These are phyloP conservation scores for Phycodurus eques DNA, from an alignment of 2,113 vertebrate genomes.

Conservation along the genomic window DNA sequence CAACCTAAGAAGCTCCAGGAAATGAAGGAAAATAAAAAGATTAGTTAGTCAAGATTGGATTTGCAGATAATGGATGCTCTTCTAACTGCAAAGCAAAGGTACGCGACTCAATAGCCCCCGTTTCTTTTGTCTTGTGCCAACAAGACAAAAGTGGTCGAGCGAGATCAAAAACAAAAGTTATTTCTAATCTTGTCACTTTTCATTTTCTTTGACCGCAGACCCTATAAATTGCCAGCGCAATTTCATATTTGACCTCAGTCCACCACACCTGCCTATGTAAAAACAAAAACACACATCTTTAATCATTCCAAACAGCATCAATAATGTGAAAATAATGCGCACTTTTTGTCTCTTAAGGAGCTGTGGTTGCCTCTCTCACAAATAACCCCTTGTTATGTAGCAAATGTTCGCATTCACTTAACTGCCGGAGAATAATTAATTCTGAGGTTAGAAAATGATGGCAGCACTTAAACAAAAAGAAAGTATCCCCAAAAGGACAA, in stretches of 20 bases:
- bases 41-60: not conserved
- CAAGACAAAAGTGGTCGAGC: too few relatives aligned
- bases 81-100: not conserved
- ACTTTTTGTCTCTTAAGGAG: not conserved
- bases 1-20: not conserved
- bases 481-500: not conserved
- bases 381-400: not conserved
- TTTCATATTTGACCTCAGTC: not conserved
- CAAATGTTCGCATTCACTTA: not conserved
- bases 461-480: not conserved
- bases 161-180: too few relatives aligned
- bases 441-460: not conserved
- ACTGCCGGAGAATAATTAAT: not conserved
- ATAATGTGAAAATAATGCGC: not conserved
- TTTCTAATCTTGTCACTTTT: too few relatives aligned
- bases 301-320: not conserved
- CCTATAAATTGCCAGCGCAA: not conserved
- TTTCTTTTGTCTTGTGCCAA: too few relatives aligned
- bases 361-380: not conserved
- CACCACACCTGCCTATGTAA: not conserved
- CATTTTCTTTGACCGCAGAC: not conserved
- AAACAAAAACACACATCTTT: not conserved
- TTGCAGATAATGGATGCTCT: not conserved
- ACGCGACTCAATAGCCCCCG: too few relatives aligned
- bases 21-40: slow-evolving; percentile 2